A percentile compares a stretch with the other conserved stretches of the same genome.
Conservation (phyloP, 1,140 invertebrate species). For the Drosophila insularis region DNA sequence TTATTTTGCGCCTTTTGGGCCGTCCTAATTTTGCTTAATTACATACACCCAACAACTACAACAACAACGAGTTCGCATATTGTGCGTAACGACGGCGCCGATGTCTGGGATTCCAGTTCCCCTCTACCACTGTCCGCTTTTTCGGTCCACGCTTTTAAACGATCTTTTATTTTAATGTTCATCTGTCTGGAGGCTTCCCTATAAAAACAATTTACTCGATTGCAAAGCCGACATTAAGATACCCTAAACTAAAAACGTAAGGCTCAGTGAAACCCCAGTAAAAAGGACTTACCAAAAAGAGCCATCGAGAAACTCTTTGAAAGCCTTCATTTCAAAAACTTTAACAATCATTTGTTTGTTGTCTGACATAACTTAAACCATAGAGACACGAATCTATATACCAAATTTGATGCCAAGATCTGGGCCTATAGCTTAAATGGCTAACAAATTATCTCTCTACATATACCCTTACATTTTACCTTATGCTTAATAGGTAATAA, state of each 20-base stretch:
- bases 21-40: slow-evolving; percentile 79
- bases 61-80: slow-evolving; percentile 41
- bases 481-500: background rate
- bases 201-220: background rate
- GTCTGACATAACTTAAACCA: too few relatives aligned
- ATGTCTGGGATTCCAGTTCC: slow-evolving; percentile 12
- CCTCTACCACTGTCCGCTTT: background rate
- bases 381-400: too few relatives aligned
- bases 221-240: background rate
- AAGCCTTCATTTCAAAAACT: too few relatives aligned
- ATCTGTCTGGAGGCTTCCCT: slow-evolving; percentile 42
- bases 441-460: too few relatives aligned
- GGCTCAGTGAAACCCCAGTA: too few relatives aligned
- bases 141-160: slow-evolving; percentile 22
- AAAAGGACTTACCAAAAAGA: too few relatives aligned
- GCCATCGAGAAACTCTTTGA: too few relatives aligned
- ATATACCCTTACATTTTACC: background rate
- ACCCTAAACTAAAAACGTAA: background rate
- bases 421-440: too few relatives aligned
- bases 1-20: slow-evolving; percentile 46
- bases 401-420: too few relatives aligned
- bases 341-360: too few relatives aligned
- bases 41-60: slow-evolving; percentile 44
- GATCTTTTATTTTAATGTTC: slow-evolving; percentile 51
- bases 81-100: slow-evolving; percentile 57